A percentile compares a stretch with the other conserved stretches of the same genome.
phyloP scores from a whole-genome alignment of 2,888 invertebrate genomes.

The Mayetiola destructor region DNA sequence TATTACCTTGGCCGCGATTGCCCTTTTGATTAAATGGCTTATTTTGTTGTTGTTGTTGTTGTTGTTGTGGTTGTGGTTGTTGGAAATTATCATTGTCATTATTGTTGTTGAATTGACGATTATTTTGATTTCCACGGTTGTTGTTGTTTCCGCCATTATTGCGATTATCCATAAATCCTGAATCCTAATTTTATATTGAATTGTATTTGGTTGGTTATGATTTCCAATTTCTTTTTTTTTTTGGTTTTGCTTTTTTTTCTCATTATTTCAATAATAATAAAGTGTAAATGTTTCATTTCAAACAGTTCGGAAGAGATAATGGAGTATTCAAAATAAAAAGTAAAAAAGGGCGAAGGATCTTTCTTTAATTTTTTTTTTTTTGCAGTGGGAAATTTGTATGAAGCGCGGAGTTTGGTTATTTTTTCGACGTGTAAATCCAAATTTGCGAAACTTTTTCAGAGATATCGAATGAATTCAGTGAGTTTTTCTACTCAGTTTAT shows the following conservation, averaged over 20 bases:
- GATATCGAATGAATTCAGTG: not conserved
- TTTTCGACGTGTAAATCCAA: too few relatives aligned
- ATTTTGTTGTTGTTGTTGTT: not conserved
- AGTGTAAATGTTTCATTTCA: too few relatives aligned
- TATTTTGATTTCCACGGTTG: slow-evolving; percentile 1
- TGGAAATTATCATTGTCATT: not conserved
- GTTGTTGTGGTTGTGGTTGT: not conserved
- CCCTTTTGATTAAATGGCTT: not conserved
- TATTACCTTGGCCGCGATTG: slow-evolving; percentile 15
- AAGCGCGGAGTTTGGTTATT: too few relatives aligned
- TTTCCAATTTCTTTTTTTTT: not conserved
- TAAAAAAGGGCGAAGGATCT: too few relatives aligned
- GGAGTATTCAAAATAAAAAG: too few relatives aligned
- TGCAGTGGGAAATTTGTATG: too few relatives aligned
- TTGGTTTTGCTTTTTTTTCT: not conserved
- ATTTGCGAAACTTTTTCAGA: too few relatives aligned
- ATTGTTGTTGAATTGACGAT: not conserved
- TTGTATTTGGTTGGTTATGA: not conserved
- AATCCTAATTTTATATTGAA: slow-evolving; percentile 28
- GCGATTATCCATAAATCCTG: slow-evolving; percentile 23
- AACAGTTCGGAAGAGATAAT: too few relatives aligned
- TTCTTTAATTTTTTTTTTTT: too few relatives aligned
- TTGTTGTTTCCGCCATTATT: slow-evolving; percentile 19
- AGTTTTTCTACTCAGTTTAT: slow-evolving; percentile 7
- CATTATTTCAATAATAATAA: too few relatives aligned